A percentile compares a stretch with the other conserved stretches of the same genome.
These are phyloP conservation scores for Notodonta ziczac DNA, from an alignment of 2,888 invertebrate genomes.

Conservation along the genomic window DNA sequence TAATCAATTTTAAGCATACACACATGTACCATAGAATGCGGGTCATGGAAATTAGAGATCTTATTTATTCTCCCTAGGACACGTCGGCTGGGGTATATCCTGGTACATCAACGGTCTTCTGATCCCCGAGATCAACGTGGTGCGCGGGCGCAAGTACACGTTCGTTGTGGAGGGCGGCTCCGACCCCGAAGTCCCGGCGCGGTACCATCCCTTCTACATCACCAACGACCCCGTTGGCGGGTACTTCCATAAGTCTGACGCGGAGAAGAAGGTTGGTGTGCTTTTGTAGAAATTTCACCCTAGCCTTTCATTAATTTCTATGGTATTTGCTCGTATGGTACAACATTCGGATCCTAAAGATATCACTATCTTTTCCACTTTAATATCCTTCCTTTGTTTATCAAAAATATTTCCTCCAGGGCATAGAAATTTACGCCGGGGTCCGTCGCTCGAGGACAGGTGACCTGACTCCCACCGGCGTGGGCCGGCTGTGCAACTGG, in stretches of 20 bases:
- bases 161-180: constrained; percentile 95
- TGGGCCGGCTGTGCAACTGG: constrained; percentile 95
- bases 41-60: too few species aligned
- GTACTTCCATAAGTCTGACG: constrained; percentile 91
- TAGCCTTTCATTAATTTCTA: too few species aligned
- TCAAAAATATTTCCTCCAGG: constrained; percentile 69
- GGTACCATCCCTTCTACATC: constrained; percentile 97
- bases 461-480: constrained; percentile 89
- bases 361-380: too few species aligned
- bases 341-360: too few species aligned
- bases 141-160: constrained; percentile 93
- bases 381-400: too few species aligned
- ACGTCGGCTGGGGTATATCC: constrained; percentile 96
- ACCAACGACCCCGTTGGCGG: constrained; percentile 97
- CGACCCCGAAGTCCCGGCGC: constrained; percentile 90
- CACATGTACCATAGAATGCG: too few species aligned
- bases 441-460: constrained; percentile 88
- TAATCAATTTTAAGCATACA: too few species aligned
- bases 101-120: constrained; percentile 98
- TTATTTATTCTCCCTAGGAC: constrained; percentile 82
- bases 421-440: constrained; percentile 92
- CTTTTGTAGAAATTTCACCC: not conserved
- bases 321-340: too few species aligned
- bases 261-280: constrained; percentile 89
- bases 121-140: constrained; percentile 95